Base-by-base conservation (phyloP, 1,140 invertebrate species). In the Drosophila bipectinata region DNA sequence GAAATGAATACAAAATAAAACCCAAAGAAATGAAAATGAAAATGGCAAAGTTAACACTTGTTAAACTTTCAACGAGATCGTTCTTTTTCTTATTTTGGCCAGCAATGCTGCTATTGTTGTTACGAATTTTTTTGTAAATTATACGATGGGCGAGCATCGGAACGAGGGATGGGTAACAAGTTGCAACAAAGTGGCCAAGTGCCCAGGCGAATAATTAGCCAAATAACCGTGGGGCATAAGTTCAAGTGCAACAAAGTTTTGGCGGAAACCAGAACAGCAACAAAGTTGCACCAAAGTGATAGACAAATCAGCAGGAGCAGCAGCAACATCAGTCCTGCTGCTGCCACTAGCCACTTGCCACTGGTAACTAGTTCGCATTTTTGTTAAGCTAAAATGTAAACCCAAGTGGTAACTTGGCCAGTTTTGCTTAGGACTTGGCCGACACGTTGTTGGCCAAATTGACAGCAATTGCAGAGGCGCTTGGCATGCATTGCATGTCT, bases 31-130 rank as follows among this genome's bases (percentile, higher is more conserved):
- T 72, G 77, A 73, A 67, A 88, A 85, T 83, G 83, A 75, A 66
- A 87, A 87, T 87, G 83, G 83, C 84, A 88, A 87, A 87, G 84
- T 87, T 87, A 87, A 87, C 83, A 87, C 83, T 87, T 87, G 83
- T 87, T 87, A 88, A 87, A 87, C 75, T 87, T 88, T 87, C 82
- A 79, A 83, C 83, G 66, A 76, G 79, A 80, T 78, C 61, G 61
- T 64, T 59, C 48, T 28, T 61, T 39, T 41, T 73, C 24, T 12
- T 56, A 32, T 61, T 47, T 24, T 52, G 57, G 9, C 32, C 18
- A 34, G 28, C 55, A 30, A 24, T 45, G 12, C 26, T 49, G 37
- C 74, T 51, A 77, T 74, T 72, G 59, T 52, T 73, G 49, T 53
- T 57, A 66, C 39, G 61, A 68, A 77, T 66, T 55, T 68, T 54